A percentile compares a stretch with the other conserved stretches of the same genome.
Evolutionary conservation across 2,888 invertebrate genomes (phyloP).

Genomic region (Muschampia staudingeri): DNA sequence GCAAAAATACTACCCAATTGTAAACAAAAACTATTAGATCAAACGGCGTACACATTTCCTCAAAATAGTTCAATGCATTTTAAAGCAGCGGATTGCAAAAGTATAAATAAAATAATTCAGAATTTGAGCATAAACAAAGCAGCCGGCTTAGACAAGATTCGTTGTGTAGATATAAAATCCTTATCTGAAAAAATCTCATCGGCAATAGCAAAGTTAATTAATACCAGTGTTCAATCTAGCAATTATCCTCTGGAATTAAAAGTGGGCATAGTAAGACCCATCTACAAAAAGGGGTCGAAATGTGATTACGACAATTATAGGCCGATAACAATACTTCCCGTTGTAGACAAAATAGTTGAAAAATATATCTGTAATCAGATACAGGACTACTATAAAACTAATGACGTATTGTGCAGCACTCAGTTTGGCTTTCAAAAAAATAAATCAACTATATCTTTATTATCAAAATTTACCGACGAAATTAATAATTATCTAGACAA

Average conservation of each 20-base stretch:
- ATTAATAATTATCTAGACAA: constrained; percentile 50
- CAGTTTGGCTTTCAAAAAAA: constrained; percentile 23
- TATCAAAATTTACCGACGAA: constrained; percentile 40
- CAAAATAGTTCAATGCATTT: constrained; percentile 13
- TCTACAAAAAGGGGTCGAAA: constrained; percentile 50
- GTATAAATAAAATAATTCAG: neutral
- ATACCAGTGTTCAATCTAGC: constrained; percentile 33
- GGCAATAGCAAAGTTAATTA: constrained; percentile 49
- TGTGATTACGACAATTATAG: constrained; percentile 49
- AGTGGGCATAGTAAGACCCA: constrained; percentile 55
- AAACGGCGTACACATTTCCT: neutral
- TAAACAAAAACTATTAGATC: neutral
- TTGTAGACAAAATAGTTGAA: constrained; percentile 53
- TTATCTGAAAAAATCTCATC: constrained; percentile 28
- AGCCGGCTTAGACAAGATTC: constrained; percentile 43
- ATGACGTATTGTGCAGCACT: constrained; percentile 14
- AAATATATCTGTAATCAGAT: constrained; percentile 49
- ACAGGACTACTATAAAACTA: constrained; percentile 34
- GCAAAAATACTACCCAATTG: constrained; percentile 37
- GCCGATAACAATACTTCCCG: constrained; percentile 59
- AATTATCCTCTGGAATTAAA: constrained; percentile 54
- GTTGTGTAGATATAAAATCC: constrained; percentile 45
- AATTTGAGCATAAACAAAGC: constrained; percentile 13
- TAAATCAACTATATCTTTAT: constrained; percentile 62
- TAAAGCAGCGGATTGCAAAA: neutral